Evolutionary conservation across 2,888 invertebrate species (phyloP), one percentile per base, ranked within the genome.

Genomic region (Nemapogon koenigi): DNA sequence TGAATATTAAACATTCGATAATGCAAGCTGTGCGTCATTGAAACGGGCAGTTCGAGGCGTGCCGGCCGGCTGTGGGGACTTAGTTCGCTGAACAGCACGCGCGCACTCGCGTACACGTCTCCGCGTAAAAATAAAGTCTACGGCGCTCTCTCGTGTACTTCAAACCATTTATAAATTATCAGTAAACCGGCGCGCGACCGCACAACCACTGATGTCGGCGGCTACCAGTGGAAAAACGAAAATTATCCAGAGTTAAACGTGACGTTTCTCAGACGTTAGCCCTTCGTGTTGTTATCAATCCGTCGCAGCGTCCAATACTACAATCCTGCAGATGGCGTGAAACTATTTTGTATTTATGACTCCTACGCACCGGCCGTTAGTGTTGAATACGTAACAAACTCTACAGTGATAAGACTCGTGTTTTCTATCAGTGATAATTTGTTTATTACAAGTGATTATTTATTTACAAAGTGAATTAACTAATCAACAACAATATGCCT

Each of bases 71-170:
- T 51, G 56, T 14, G 29, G 31, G 36, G 36, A 30, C 36, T 25
- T 30, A 16, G 33, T 16, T 27, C 27, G n/a, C 35, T 27, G 29
- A 16, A 22, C 28, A 27, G 28, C 29, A 16, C 27, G 65, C 70
- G 66, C 70, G 60, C 63, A 62, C 65, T 66, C 69, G 69, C 59
- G 59, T 63, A 62, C 67, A 61, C 67, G 75, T 68, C 73, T 69
- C 72, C 67, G 76, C 67, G 62, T 76, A 76, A 76, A 78, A 78
- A 78, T 78, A 78, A 76, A 75, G 72, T 75, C 73, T 52, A 66
- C 68, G 52, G 63, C 59, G 65, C 61, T 62, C 68, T 68, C 68
- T 62, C 63, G 72, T 65, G 73, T 62, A 78, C 75, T 75, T 72
- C 68, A 64, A 32, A 70, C 64, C 62, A 65, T 71, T 75, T 73